These are phyloP conservation scores for Ceratosolen fusciceps DNA, from an alignment of 1,140 invertebrate species.

Conservation along the genomic window DNA sequence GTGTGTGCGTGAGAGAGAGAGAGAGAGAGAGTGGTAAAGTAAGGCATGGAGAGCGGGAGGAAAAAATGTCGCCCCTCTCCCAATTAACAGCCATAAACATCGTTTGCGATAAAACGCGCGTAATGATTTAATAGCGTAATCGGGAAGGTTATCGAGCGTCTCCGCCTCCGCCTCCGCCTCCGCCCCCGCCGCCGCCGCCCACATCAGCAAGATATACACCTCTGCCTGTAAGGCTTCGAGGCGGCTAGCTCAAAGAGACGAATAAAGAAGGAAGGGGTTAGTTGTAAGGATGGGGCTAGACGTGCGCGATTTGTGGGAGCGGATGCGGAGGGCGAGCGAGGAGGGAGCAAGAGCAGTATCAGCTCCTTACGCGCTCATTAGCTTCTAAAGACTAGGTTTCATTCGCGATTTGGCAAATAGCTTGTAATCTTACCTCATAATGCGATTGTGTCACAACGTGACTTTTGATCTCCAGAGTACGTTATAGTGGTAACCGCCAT, in stretches of 20 bases:
- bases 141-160: not conserved
- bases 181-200: no score
- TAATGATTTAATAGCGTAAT: conserved; percentile 1
- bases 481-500: conserved; percentile 51
- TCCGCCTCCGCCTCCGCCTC: no score
- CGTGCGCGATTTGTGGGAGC: no score
- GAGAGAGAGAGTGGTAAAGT: no score
- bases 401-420: conserved; percentile 13
- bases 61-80: not conserved
- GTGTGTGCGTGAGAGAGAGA: no score
- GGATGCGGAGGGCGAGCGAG: not conserved
- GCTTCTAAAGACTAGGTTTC: conserved; percentile 18
- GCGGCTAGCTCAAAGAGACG: not conserved
- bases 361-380: not conserved
- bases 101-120: not conserved
- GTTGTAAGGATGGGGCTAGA: no score
- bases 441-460: conserved; percentile 16
- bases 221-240: not conserved
- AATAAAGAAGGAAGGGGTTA: no score
- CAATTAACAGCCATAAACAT: not conserved
- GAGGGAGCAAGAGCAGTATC: no score
- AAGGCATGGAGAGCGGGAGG: no score
- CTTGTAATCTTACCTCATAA: conserved; percentile 17
- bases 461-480: conserved; percentile 47
- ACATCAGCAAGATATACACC: not conserved